Base-by-base conservation (phyloP, 2,888 invertebrate genomes). In the Stramonita haemastoma region DNA sequence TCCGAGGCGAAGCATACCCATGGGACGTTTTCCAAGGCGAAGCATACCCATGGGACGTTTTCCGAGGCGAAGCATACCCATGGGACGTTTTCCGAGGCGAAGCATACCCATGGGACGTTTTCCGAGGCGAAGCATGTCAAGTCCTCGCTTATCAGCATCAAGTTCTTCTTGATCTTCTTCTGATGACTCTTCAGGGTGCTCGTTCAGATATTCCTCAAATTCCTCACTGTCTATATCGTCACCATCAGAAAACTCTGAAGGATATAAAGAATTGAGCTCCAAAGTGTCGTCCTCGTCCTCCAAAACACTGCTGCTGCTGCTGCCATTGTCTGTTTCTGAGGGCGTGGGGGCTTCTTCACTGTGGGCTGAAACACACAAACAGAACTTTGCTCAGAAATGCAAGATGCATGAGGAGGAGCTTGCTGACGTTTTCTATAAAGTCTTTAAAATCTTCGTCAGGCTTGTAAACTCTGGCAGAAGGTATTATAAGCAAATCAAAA, bases 11-110 rank as follows among this genome's bases (percentile, higher is more conserved):
- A 94, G 92, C 94, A 95, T 94, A 36, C 91, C 92, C 91, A 93
- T 93, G 86, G 93, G 93, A 26, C 95, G 93, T 91, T 95, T 95
- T 73, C 95, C 95, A 77, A 95, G 91, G 60, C 95, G 91, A n/a
- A 95, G 92, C 93, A 95, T 94, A 26, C 93, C 91, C 91, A 95
- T 93, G 70, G 93, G 93, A 66, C 94, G 91, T 90, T 94, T 94
- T 77, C 91, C 92, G 26, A 91, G 70, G 19, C 91, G 86, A 15
- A 91, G 90, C 91, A 91, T 91, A 36, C 87, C 88, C 91, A 91
- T 90, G 84, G 90, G 90, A 34, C 93, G 91, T 90, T 93, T 92
- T 11, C 94, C 94, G 86, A 95, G 91, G 56, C 94, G 91, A 19
- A 94, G 92, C 94, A 95, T 95, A 17, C 92, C 91, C 89, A 94